Conservation (phyloP, 2,797 vertebrate species). For the Poecilia wingei region DNA sequence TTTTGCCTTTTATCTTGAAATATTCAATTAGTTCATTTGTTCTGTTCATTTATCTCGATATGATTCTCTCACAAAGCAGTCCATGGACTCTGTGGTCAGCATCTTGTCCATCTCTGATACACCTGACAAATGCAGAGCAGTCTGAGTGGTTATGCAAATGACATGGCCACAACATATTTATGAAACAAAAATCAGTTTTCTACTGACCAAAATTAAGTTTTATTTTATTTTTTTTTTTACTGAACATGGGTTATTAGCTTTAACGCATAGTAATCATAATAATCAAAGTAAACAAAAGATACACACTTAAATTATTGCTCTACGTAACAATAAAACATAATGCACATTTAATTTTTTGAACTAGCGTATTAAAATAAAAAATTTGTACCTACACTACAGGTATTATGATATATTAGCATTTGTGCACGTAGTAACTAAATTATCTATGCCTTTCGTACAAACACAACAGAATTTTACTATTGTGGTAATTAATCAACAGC, state of each 20-base stretch:
- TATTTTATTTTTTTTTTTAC: too few species aligned
- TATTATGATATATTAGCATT: too few species aligned
- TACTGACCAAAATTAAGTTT: background rate
- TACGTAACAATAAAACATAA: background rate
- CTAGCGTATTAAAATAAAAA: too few species aligned
- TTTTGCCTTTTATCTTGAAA: background rate
- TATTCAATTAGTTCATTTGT: background rate
- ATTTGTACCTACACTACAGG: too few species aligned
- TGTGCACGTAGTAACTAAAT: too few species aligned
- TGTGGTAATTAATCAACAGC: background rate
- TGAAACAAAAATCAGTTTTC: background rate
- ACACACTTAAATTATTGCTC: background rate
- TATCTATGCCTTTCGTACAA: too few species aligned
- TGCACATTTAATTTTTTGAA: background rate
- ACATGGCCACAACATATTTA: background rate
- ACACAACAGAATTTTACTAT: too few species aligned
- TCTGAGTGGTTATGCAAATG: conserved; percentile 7
- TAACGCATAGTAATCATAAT: background rate
- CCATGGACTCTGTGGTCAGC: background rate
- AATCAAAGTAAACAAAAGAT: background rate
- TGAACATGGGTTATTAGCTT: background rate
- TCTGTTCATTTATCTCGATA: background rate
- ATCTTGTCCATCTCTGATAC: background rate
- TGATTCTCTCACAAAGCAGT: background rate
- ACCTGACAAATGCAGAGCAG: background rate